Conservation (phyloP, 2,113 vertebrate species). For the Coturnix japonica region DNA sequence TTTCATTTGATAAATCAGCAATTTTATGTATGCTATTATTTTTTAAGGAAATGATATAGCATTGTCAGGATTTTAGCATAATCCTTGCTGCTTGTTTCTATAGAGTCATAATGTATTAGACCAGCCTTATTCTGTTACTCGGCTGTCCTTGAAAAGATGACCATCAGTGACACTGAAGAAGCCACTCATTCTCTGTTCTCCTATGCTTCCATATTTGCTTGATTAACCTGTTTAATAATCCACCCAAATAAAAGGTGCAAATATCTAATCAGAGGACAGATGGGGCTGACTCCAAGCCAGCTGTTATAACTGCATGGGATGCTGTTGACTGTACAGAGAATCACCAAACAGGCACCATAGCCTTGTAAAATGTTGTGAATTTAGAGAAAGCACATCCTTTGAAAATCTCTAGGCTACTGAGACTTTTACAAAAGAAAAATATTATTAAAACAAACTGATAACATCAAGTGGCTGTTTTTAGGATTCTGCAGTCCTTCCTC, state of each 20-base stretch:
- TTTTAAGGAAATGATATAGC: background rate
- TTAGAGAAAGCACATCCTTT: background rate
- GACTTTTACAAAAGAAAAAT: background rate
- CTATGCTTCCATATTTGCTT: conserved; percentile 7
- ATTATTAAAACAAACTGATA: background rate
- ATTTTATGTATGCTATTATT: background rate
- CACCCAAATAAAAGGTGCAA: conserved; percentile 9
- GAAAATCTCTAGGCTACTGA: background rate
- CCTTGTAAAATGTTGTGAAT: background rate
- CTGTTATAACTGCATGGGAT: background rate
- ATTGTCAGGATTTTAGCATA: background rate
- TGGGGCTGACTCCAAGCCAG: conserved; percentile 21
- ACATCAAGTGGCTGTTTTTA: background rate
- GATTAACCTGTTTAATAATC: conserved; percentile 49
- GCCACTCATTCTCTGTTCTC: background rate
- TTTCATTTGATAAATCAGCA: background rate
- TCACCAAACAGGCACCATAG: background rate
- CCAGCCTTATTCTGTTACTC: background rate
- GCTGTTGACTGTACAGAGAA: background rate
- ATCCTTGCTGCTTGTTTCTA: background rate
- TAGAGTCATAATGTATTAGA: background rate
- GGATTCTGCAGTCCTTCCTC: background rate
- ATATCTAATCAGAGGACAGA: background rate
- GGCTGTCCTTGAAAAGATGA: background rate
- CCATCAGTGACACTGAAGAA: background rate